Evolutionary conservation across 2,797 vertebrate species (phyloP).

Genomic region (Bovichtus variegatus): DNA sequence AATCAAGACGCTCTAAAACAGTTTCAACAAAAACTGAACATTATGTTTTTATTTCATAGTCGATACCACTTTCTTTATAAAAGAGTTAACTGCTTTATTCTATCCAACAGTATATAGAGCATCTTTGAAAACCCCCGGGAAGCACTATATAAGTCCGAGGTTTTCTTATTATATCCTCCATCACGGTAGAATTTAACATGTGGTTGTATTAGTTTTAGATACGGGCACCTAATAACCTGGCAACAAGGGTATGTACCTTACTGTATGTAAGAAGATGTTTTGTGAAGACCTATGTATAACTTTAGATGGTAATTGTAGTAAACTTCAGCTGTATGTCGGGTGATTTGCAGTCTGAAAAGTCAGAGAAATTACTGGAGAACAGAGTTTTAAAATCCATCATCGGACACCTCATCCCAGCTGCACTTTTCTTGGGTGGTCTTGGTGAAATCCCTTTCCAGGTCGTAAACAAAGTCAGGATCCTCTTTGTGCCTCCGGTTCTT

Average conservation of each 20-base stretch:
- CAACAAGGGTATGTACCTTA: no score
- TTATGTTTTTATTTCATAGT: no score
- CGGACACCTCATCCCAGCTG: conserved; percentile 92
- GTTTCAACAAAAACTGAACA: no score
- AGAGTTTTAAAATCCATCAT: conserved; percentile 86
- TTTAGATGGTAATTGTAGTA: background rate
- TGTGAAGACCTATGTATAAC: background rate
- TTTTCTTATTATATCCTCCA: no score
- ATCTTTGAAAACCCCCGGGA: no score
- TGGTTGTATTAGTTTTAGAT: no score
- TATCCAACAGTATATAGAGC: no score
- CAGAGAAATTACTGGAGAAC: background rate
- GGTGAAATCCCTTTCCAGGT: conserved; percentile 91
- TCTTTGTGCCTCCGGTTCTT: conserved; percentile 90
- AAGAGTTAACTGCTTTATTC: no score
- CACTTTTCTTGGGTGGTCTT: conserved; percentile 86
- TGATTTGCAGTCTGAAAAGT: background rate
- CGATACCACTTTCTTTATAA: no score
- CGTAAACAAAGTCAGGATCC: conserved; percentile 92
- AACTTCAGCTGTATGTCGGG: background rate
- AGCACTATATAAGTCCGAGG: no score
- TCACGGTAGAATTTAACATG: no score
- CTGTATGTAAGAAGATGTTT: background rate
- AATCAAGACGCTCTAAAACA: background rate
- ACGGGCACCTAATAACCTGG: background rate